Conservation (phyloP, 2,113 vertebrate species). For the Bambusicola thoracicus region DNA sequence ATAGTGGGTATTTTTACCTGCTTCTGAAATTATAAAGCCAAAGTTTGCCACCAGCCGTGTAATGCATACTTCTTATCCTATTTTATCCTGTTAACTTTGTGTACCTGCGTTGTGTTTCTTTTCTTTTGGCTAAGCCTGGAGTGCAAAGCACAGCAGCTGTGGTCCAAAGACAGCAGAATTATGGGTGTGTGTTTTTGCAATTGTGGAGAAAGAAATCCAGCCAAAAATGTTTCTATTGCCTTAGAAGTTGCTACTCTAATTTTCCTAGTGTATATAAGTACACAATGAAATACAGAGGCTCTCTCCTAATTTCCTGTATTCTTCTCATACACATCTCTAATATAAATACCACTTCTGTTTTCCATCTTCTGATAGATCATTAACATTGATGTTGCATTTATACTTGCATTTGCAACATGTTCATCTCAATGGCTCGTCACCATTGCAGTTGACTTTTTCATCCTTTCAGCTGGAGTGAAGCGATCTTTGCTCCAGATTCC, state of each 20-base stretch:
- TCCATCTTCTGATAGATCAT: not conserved
- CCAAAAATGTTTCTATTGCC: slow-evolving; percentile 51
- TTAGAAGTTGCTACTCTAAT: not conserved
- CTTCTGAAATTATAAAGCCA: not conserved
- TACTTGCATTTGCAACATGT: not conserved
- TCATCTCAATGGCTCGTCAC: not conserved
- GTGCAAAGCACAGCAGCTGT: slow-evolving; percentile 8
- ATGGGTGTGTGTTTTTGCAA: slow-evolving; percentile 58
- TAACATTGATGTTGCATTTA: not conserved
- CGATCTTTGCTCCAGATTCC: not conserved
- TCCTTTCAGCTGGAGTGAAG: not conserved
- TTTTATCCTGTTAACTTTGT: not conserved
- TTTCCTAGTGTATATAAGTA: slow-evolving; percentile 10
- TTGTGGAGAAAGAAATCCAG: slow-evolving; percentile 21
- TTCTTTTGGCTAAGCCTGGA: slow-evolving; percentile 22
- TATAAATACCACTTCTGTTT: not conserved
- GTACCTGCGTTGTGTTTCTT: slow-evolving; percentile 23
- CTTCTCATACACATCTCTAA: not conserved
- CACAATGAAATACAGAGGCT: not conserved
- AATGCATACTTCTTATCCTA: not conserved
- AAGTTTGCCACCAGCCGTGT: not conserved
- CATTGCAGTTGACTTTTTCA: not conserved
- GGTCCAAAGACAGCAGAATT: slow-evolving; percentile 40
- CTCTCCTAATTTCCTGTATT: not conserved
- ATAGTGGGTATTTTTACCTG: not conserved